A percentile compares a stretch with the other conserved stretches of the same genome.
These are phyloP conservation scores for Rhizomys pruinosus DNA, from an alignment of 2,113 vertebrate genomes.

Conservation along the genomic window DNA sequence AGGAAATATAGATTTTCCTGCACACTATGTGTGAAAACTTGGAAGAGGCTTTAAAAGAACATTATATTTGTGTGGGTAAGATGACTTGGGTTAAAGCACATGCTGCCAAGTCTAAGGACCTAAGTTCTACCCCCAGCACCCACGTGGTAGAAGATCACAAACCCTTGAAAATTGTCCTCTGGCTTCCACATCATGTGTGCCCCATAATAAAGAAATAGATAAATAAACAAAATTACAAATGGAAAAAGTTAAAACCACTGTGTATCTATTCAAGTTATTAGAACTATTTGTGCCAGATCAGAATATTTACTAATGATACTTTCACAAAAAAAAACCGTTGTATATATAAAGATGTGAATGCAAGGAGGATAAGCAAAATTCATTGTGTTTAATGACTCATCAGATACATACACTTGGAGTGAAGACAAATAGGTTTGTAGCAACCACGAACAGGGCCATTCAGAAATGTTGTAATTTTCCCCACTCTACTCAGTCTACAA, in stretches of 20 bases:
- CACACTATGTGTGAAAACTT: background rate
- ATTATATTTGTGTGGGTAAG: too few species aligned
- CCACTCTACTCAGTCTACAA: slow-evolving; percentile 53
- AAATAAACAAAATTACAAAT: background rate
- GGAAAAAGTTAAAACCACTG: background rate
- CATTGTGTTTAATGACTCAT: slow-evolving; percentile 78
- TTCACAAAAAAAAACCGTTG: slow-evolving; percentile 39
- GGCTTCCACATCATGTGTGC: background rate
- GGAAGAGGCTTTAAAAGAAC: background rate
- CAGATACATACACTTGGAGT: slow-evolving; percentile 80
- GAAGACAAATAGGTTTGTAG: slow-evolving; percentile 25
- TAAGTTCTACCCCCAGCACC: too few species aligned
- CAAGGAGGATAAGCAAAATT: slow-evolving; percentile 77
- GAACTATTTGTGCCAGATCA: background rate
- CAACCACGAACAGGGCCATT: slow-evolving; percentile 74
- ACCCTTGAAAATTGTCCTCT: background rate
- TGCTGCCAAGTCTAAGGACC: background rate
- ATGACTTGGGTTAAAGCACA: background rate
- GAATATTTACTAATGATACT: slow-evolving; percentile 1
- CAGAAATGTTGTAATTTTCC: slow-evolving; percentile 64
- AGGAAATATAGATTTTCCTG: slow-evolving; percentile 9
- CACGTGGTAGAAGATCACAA: too few species aligned
- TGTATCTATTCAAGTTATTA: background rate
- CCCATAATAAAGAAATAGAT: background rate
- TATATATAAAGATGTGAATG: slow-evolving; percentile 25